These are phyloP conservation scores for Thereva unica DNA, from an alignment of 2,888 invertebrate genomes.

Conservation along the genomic window DNA sequence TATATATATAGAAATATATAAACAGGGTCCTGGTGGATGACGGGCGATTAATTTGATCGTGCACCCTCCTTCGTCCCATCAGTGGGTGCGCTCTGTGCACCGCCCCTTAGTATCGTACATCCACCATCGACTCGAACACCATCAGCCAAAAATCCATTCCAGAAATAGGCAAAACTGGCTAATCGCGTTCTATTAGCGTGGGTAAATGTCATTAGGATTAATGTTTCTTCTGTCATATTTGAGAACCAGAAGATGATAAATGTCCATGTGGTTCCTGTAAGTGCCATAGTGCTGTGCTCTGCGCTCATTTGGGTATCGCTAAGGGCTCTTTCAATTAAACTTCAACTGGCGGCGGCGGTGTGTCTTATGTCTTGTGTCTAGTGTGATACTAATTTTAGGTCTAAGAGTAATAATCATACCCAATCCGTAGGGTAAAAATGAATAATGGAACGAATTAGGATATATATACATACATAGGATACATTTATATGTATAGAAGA, in stretches of 20 bases:
- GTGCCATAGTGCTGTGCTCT: not conserved
- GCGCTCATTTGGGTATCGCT: not conserved
- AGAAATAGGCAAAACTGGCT: conserved; percentile 2
- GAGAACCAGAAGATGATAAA: conserved; percentile 21
- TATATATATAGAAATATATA: not conserved
- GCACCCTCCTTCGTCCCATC: conserved; percentile 12
- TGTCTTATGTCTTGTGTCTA: conserved; percentile 3
- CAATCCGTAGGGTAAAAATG: conserved; percentile 7
- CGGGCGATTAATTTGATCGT: conserved; percentile 31
- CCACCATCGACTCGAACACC: not conserved
- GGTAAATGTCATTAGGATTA: conserved; percentile 17
- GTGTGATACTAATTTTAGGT: conserved; percentile 7
- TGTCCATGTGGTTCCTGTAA: conserved; percentile 1
- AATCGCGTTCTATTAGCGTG: conserved; percentile 25
- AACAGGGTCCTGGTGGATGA: conserved; percentile 21
- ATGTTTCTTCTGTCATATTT: conserved; percentile 10
- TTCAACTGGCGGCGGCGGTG: conserved; percentile 5
- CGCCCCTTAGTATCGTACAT: not conserved
- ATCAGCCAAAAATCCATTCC: not conserved
- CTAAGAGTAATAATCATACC: conserved; percentile 7
- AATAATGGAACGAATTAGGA: conserved; percentile 29
- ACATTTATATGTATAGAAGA: not conserved
- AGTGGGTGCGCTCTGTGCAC: not conserved
- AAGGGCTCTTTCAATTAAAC: not conserved
- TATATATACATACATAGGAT: no score